phyloP scores from a whole-genome alignment of 2,888 invertebrate genomes.

The Cephus pygmeus region DNA sequence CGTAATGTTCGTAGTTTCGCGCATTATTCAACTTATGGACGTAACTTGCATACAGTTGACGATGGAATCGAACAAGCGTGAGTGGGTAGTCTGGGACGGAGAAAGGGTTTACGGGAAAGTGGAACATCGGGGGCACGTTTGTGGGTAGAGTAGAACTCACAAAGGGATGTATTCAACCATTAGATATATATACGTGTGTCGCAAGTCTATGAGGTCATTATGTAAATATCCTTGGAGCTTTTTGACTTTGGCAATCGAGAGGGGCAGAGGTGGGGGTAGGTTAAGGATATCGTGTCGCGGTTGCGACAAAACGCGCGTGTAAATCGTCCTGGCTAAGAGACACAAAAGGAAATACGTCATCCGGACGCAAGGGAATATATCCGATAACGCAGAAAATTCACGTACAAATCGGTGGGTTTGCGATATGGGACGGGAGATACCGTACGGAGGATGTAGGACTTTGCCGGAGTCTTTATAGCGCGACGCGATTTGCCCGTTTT shows the following conservation, averaged over 20 bases:
- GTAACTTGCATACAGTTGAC: not conserved
- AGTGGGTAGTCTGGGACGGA: not conserved
- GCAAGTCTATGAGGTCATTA: not conserved
- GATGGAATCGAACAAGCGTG: not conserved
- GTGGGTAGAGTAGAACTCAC: no score
- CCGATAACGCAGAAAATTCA: not conserved
- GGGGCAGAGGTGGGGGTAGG: not conserved
- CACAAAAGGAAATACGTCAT: not conserved
- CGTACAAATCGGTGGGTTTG: not conserved
- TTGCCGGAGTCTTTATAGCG: conserved; percentile 27
- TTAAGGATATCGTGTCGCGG: not conserved
- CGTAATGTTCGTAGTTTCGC: not conserved
- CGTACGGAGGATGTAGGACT: not conserved
- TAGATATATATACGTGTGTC: not conserved
- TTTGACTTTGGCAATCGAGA: not conserved
- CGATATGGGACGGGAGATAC: not conserved
- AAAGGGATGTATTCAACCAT: not conserved
- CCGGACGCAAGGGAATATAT: not conserved
- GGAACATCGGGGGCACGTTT: not conserved
- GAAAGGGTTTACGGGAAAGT: not conserved
- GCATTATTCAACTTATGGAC: not conserved
- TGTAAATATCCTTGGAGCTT: not conserved
- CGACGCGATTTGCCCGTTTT: conserved; percentile 9
- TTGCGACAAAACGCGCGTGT: not conserved
- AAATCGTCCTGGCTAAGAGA: not conserved